Evolutionary conservation across 2,797 vertebrate species (phyloP).

Genomic region (Sphaeramia orbicularis): DNA sequence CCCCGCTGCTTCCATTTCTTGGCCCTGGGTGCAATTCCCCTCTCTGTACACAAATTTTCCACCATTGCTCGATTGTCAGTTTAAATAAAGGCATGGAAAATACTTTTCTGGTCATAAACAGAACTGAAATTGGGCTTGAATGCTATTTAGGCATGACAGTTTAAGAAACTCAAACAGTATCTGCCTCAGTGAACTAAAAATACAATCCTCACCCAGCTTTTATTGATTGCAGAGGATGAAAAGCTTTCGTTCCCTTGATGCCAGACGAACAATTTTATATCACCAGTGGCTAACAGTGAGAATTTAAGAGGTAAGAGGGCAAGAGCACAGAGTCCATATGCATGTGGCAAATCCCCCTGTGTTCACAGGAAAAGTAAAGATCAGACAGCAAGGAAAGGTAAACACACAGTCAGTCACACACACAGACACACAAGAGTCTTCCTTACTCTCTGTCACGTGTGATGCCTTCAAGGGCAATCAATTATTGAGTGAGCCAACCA

Average conservation of each 20-base stretch:
- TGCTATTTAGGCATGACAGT: too few species aligned
- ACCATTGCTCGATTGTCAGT: too few species aligned
- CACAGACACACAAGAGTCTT: neutral
- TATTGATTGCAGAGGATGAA: neutral
- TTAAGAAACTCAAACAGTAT: neutral
- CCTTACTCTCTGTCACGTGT: conserved; percentile 26
- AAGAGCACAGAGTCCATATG: neutral
- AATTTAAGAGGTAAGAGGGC: conserved; percentile 36
- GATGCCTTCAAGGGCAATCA: conserved; percentile 57
- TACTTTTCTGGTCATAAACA: too few species aligned
- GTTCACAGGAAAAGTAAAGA: too few species aligned
- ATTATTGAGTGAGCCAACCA: conserved; percentile 66
- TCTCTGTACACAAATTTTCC: too few species aligned
- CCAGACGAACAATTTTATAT: too few species aligned
- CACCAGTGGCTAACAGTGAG: neutral
- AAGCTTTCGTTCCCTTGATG: neutral
- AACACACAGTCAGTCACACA: neutral
- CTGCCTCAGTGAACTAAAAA: neutral
- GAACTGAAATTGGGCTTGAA: too few species aligned
- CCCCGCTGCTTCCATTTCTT: too few species aligned
- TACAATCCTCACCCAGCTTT: neutral
- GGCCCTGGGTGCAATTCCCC: too few species aligned
- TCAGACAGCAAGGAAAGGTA: neutral
- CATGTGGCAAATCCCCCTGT: neutral
- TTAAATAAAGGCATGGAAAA: too few species aligned